Evolutionary conservation across 2,113 vertebrate species (phyloP).

Genomic region (Progne subis): DNA sequence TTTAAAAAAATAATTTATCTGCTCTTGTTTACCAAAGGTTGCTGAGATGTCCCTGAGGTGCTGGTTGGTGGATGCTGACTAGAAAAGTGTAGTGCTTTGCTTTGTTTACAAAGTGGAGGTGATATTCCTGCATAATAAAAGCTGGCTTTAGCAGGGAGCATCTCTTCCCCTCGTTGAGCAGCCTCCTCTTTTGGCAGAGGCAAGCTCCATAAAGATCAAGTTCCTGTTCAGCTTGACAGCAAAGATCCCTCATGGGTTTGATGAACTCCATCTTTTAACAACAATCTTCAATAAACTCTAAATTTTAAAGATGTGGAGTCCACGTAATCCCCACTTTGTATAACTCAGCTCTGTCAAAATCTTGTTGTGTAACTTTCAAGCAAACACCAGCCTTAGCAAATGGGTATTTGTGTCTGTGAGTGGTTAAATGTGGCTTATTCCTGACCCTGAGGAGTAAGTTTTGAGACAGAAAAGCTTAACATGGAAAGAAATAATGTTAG

Average conservation of each 20-base stretch:
- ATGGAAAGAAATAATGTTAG: background rate
- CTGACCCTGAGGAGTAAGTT: background rate
- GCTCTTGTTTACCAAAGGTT: background rate
- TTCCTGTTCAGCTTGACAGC: background rate
- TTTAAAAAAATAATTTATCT: background rate
- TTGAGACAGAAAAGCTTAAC: background rate
- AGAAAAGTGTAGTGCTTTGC: background rate
- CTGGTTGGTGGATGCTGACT: background rate
- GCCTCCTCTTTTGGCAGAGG: background rate
- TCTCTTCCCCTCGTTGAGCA: background rate
- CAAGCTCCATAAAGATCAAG: background rate
- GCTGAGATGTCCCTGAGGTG: background rate
- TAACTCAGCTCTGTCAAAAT: background rate
- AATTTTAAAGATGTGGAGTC: background rate
- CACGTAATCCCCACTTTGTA: background rate
- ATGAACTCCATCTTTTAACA: background rate
- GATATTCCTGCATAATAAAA: background rate
- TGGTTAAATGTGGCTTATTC: background rate
- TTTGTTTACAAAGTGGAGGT: background rate
- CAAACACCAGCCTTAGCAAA: background rate
- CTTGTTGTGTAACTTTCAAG: background rate
- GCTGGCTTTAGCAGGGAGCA: background rate
- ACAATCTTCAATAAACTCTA: background rate
- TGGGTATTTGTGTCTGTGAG: background rate
- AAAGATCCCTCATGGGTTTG: background rate